phyloP scores from a whole-genome alignment of 1,140 invertebrate species.

The Capitella teleta region DNA sequence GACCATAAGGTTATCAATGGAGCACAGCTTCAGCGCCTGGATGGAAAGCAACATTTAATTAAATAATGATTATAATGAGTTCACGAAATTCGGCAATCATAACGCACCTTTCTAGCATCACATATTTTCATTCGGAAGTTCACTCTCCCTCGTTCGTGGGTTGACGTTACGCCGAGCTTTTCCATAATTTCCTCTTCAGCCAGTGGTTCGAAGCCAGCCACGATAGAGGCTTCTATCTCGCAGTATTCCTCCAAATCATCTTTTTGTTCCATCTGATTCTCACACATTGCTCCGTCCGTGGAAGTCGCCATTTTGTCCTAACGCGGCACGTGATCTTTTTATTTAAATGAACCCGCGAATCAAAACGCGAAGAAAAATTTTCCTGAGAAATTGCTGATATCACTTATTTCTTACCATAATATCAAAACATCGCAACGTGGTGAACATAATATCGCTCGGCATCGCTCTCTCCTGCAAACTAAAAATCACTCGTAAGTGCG shows the following conservation, averaged over 20 bases:
- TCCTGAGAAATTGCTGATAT: no score
- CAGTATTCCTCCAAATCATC: slow-evolving; percentile 18
- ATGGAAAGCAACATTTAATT: not conserved
- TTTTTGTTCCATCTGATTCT: not conserved
- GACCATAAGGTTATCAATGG: slow-evolving; percentile 44
- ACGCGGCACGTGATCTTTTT: no score
- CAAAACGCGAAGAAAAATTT: no score
- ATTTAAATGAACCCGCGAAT: no score
- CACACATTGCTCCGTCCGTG: no score
- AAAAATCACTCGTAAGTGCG: no score
- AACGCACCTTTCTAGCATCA: slow-evolving; percentile 31
- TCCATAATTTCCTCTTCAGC: slow-evolving; percentile 48
- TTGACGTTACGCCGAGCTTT: slow-evolving; percentile 37
- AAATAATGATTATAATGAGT: not conserved
- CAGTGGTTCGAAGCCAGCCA: slow-evolving; percentile 47
- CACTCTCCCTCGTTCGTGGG: slow-evolving; percentile 43
- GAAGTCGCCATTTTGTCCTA: no score
- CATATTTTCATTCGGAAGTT: slow-evolving; percentile 40
- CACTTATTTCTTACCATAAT: no score
- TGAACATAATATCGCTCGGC: no score
- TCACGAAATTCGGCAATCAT: not conserved
- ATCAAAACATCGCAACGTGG: no score
- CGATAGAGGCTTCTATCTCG: slow-evolving; percentile 42
- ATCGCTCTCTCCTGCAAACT: no score
- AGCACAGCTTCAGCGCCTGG: slow-evolving; percentile 44